Evolutionary conservation across 2,113 vertebrate species (phyloP).

Genomic region (Myocastor coypus): DNA sequence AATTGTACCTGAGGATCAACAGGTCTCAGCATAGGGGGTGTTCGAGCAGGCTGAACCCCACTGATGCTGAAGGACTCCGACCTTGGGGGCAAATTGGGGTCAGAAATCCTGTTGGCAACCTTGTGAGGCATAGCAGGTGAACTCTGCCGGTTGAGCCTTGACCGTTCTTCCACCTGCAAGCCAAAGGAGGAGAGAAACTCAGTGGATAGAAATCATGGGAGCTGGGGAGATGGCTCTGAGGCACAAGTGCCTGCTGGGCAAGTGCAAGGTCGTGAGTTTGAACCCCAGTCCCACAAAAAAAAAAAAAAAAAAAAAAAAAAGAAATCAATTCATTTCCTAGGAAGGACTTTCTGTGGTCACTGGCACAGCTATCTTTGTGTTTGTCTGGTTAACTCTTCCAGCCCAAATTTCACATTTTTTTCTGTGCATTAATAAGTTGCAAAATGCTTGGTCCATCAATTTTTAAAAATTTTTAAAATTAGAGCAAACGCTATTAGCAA

Average conservation of each 20-base stretch:
- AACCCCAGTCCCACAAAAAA: too few relatives aligned
- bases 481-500: background rate
- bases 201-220: background rate
- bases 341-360: background rate
- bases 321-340: background rate
- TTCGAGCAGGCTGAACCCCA: constrained; percentile 95
- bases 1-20: constrained; percentile 94
- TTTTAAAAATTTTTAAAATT: constrained; percentile 1
- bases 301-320: too few relatives aligned
- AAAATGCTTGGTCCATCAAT: background rate
- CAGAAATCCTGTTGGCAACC: constrained; percentile 97
- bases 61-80: constrained; percentile 99
- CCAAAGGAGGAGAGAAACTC: background rate
- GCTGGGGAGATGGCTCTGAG: too few relatives aligned
- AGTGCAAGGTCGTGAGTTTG: too few relatives aligned
- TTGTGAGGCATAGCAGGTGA: constrained; percentile 97
- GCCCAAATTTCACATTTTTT: background rate
- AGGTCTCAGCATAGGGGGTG: constrained; percentile 95
- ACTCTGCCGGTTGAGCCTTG: constrained; percentile 93
- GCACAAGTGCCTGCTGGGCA: too few relatives aligned
- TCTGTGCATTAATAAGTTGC: background rate
- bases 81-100: constrained; percentile 96
- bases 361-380: constrained; percentile 59
- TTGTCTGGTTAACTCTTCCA: constrained; percentile 11
- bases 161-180: constrained; percentile 92